Base-by-base conservation (phyloP, 2,113 vertebrate genomes). In the Cardinalis cardinalis region DNA sequence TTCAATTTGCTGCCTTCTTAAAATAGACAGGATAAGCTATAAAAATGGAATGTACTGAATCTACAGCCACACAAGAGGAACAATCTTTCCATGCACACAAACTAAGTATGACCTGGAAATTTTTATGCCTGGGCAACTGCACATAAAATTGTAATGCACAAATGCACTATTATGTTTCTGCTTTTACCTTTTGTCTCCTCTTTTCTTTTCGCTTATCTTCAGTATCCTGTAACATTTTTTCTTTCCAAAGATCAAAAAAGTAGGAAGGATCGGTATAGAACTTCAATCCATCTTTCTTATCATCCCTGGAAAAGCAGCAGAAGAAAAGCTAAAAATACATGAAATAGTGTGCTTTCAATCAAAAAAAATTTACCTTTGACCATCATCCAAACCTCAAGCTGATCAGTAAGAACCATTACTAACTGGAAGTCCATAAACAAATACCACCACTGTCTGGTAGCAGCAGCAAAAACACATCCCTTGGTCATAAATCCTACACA, bases 181-280 rank as follows among this genome's bases (percentile, higher is more conserved):
- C 15, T 87, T 73, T 96, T 97, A 98, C 98, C 98, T 98, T 98
- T 73, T 98, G 98, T 64, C 98, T 96, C 31, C 98, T 97, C 87
- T 98, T 98, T 93, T 99, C 99, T 96, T 99, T 99, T 88, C 99
- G 98, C 94, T 99, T 99, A 95, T 99, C 99, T 97, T 99, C 99
- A 4, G 99, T 99, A 97, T 99, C 99, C 96, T 99, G 99, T 55
- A 99, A 96, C 99, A 99, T 99, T 96, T 99, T 99, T 94, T 99
- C 99, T 96, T 99, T 99, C 99, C 99, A 99, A 89, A 99, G 97
- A 96, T 99, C 98, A 93, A 99, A 99, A 97, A 99, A 99, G 97
- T 99, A 99, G 44, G 99, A 99, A 49, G 99, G 99, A 95, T 99
- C 99, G 0, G 99, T 99, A 96, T 99, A 99, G 94, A 99, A 99